Evolutionary conservation across 2,797 vertebrate species (phyloP), one percentile per base, ranked within the genome.

Genomic region (Labeo calbasu): DNA sequence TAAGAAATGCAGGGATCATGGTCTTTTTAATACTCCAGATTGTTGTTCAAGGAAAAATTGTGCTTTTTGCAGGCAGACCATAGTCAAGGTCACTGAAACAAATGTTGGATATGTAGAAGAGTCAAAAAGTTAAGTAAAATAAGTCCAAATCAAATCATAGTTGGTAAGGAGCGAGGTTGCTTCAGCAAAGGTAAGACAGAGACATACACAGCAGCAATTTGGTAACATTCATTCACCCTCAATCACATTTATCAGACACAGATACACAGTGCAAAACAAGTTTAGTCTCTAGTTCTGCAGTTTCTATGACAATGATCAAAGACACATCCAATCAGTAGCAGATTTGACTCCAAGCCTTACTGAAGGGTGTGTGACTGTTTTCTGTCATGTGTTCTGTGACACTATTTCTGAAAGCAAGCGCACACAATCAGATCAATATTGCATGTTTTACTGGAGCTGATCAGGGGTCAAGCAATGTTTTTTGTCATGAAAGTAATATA

Each of bases 1-100:
- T 77, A 40, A 21, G 73, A 86, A 82, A 55, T 77, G 77, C 50
- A 68, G 48, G 61, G 71, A 51, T 46, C 55, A 40, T 53, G 53
- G 13, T 81, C 79, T 50, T 43, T 75, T 75, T 15, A 53, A 61
- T 61, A 53, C 36, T 76, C 36, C 83, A 85, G 78, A 55, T 46
- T 73, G 78, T 55, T 53, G 46, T 66, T 72, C 59, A 2, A 40
- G 79, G 73, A 32, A 43, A 55, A 78, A 76, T 87, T 87, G 86
- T 87, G 86, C 86, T 87, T 87, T 85, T 85, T 73, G 48, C 55
- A 75, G 77, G 66, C 36, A 48, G 43, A 61, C 73, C 66, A 23
- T 43, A 25, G 23, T 14, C 11, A 80, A 78, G 59, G 65, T 81
- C 25, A 73, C 75, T 66, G 50, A 48, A 70, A 77, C 28, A 78